Evolutionary conservation across 2,797 vertebrate species (phyloP).

Genomic region (Alfaro cultratus): DNA sequence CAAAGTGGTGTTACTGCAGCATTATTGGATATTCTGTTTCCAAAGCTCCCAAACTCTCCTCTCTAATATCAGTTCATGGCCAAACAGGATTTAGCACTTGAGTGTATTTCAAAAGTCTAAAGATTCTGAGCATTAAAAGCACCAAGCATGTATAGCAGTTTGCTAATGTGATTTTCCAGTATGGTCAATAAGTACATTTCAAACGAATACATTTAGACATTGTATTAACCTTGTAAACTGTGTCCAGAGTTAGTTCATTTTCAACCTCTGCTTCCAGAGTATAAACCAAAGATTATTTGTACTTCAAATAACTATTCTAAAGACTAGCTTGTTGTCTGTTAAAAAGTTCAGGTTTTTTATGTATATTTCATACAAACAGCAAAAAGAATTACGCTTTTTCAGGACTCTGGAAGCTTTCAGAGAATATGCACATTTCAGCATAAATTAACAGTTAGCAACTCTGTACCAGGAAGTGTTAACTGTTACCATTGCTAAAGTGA

Average conservation of each 20-base stretch:
- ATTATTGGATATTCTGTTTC: constrained; percentile 26
- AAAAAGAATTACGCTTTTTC: constrained; percentile 24
- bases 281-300: neutral
- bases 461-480: neutral
- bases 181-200: constrained; percentile 57
- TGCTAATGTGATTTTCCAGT: constrained; percentile 56
- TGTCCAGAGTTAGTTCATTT: constrained; percentile 38
- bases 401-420: constrained; percentile 21
- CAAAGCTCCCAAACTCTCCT: constrained; percentile 22
- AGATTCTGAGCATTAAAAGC: constrained; percentile 56
- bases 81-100: constrained; percentile 51
- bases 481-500: neutral
- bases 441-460: neutral
- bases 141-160: constrained; percentile 41
- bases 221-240: constrained; percentile 34
- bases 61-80: constrained; percentile 25
- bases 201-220: constrained; percentile 46
- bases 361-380: neutral
- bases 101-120: constrained; percentile 45
- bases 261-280: constrained; percentile 19
- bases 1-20: constrained; percentile 7
- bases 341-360: constrained; percentile 7
- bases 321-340: neutral
- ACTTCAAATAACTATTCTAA: constrained; percentile 5
- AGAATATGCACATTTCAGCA: constrained; percentile 25